phyloP scores from a whole-genome alignment of 2,888 invertebrate species.

The Bembecia ichneumoniformis region DNA sequence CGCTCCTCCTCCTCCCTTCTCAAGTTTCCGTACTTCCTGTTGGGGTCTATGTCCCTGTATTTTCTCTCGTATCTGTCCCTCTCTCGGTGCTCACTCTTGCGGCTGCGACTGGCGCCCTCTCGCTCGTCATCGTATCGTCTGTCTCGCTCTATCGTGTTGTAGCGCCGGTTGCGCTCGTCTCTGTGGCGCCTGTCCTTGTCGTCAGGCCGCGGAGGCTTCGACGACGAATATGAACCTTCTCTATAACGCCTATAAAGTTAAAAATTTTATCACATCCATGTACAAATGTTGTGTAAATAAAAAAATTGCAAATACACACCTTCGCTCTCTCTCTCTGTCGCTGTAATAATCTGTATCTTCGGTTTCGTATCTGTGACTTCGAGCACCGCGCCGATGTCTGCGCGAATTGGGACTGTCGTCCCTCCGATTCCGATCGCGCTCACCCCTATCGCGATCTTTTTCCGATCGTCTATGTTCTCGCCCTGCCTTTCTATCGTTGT shows the following conservation, averaged over 20 bases:
- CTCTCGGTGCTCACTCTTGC: conserved; percentile 18
- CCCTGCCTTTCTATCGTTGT: conserved; percentile 31
- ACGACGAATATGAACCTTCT: conserved; percentile 62
- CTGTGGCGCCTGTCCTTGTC: conserved; percentile 43
- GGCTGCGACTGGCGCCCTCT: conserved; percentile 7
- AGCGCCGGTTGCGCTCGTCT: conserved; percentile 36
- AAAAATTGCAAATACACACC: conserved; percentile 25
- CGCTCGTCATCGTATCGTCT: conserved; percentile 36
- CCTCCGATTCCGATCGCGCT: conserved; percentile 14
- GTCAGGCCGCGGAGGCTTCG: conserved; percentile 55
- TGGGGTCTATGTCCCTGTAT: conserved; percentile 55
- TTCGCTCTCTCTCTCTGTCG: conserved; percentile 73
- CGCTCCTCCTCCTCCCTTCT: conserved; percentile 39
- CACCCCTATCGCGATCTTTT: conserved; percentile 26
- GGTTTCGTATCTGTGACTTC: conserved; percentile 72
- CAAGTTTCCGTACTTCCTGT: conserved; percentile 39
- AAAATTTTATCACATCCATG: neutral
- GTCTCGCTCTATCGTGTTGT: conserved; percentile 44
- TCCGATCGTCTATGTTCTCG: conserved; percentile 39
- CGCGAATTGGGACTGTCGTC: conserved; percentile 46
- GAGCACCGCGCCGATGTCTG: conserved; percentile 41
- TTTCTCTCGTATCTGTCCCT: conserved; percentile 35
- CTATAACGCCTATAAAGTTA: conserved; percentile 49
- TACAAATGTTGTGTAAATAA: neutral
- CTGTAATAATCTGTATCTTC: conserved; percentile 80